Conservation (phyloP, 2,113 vertebrate species). For the Myanophis thanlyinensis region DNA sequence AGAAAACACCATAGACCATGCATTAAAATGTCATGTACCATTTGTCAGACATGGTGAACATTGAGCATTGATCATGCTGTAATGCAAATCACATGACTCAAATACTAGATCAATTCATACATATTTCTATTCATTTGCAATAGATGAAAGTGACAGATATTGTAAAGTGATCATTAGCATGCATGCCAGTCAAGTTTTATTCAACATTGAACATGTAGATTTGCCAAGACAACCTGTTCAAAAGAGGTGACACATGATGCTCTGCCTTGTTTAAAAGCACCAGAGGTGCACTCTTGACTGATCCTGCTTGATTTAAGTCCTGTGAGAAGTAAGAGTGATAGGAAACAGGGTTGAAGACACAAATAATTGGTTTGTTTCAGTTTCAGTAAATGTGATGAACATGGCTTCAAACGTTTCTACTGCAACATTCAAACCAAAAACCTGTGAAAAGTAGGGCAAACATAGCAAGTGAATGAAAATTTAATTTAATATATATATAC, state of each 20-base stretch:
- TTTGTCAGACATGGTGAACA: constrained; percentile 41
- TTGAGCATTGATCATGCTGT: constrained; percentile 63
- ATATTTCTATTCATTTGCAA: constrained; percentile 63
- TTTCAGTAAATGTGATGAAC: constrained; percentile 44
- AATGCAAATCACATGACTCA: constrained; percentile 54
- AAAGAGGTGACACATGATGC: constrained; percentile 69
- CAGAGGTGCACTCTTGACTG: constrained; percentile 70
- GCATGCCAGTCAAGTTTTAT: constrained; percentile 67
- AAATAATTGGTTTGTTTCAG: constrained; percentile 21
- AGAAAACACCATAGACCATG: constrained; percentile 57
- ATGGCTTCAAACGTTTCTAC: constrained; percentile 21
- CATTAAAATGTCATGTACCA: constrained; percentile 52
- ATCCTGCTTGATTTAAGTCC: constrained; percentile 76
- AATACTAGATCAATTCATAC: constrained; percentile 35
- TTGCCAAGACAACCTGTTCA: constrained; percentile 74
- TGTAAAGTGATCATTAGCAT: constrained; percentile 67
- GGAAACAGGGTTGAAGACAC: constrained; percentile 53
- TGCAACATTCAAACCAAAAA: constrained; percentile 9
- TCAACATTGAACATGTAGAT: constrained; percentile 68
- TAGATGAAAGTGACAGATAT: constrained; percentile 66
- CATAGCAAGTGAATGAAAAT: neutral
- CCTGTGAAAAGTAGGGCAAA: neutral
- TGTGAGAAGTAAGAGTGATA: constrained; percentile 77
- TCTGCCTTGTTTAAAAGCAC: constrained; percentile 78
- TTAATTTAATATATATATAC: neutral